Base-by-base conservation (phyloP, 1,140 invertebrate genomes). In the Ericerus pela region DNA sequence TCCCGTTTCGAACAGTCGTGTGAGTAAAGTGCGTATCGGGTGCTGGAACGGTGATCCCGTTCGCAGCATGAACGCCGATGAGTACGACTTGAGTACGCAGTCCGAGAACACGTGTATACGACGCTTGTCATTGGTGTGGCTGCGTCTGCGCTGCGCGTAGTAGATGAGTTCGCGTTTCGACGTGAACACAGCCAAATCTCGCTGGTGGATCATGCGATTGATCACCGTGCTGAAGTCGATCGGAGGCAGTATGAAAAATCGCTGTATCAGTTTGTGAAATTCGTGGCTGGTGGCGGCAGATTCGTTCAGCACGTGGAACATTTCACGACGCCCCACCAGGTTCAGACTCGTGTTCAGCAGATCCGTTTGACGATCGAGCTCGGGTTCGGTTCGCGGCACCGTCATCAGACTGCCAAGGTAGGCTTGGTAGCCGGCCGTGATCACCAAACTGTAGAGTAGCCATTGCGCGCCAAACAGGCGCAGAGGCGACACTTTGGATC, bases 341-440 rank as follows among this genome's bases (percentile, higher is more conserved):
- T 56, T 59, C 10, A 65, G 55, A 18, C 60, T 53, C 2, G 62
- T 61, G 14, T 58, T 53, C 12, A 65, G 26, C 1, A 65, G 16
- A 3, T 63, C 53, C 11, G 29, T 22, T 38, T 58, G 57, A n/a
- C 47, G 55, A 20, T 64, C 53, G 0, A 65, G 59, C 31, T 65
- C 62, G 8, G 57, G 41, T 14, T 53, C 55, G 14, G 58, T 54
- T n/a, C 59, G 52, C 22, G 64, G 64, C 14, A 64, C 60, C 1
- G 64, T 65, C 16, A 64, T 62, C 11, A 65, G 36, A 58, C 64
- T 65, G 1, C 64, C 64, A 28, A 65, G 52, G n/a, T 61, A 59
- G 2, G 64, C 62, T 22, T 60, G 58, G 31, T 65, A 65, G 1
- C 60, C 60, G 5, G 62, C 58, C 8, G 54, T 56, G 12, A 64